Percentiles rank a stretch among this genome's conserved stretches.
These are phyloP conservation scores for Scomber scombrus DNA, from an alignment of 2,113 vertebrate genomes.

Conservation along the genomic window DNA sequence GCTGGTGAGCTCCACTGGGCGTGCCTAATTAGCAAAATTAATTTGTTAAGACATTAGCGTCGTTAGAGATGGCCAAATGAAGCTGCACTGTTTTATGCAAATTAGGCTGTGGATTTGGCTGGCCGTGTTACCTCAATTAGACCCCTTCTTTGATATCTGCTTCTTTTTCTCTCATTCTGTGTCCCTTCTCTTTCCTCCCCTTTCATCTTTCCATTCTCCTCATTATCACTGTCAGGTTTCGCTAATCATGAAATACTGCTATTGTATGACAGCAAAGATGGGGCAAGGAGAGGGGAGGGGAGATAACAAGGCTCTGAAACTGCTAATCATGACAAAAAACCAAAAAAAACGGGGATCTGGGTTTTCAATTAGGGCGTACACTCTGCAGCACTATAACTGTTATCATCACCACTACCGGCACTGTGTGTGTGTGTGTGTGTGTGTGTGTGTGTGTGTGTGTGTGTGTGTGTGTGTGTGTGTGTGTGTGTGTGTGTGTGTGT, in stretches of 20 bases:
- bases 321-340: constrained; percentile 88
- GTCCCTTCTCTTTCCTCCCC: constrained; percentile 69
- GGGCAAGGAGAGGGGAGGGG: not conserved
- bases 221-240: constrained; percentile 75
- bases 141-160: constrained; percentile 93
- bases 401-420: constrained; percentile 43
- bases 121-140: constrained; percentile 95
- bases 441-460: constrained; percentile 67
- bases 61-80: constrained; percentile 97
- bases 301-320: constrained; percentile 85
- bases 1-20: constrained; percentile 95
- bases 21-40: constrained; percentile 99
- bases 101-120: constrained; percentile 93
- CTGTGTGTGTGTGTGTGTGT: constrained; percentile 54
- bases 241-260: constrained; percentile 91
- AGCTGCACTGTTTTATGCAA: constrained; percentile 97
- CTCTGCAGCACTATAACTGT: constrained; percentile 65
- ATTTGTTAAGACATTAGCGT: constrained; percentile 99
- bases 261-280: constrained; percentile 84
- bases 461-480: constrained; percentile 67
- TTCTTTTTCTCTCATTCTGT: constrained; percentile 85
- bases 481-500: constrained; percentile 67
- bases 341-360: constrained; percentile 87
- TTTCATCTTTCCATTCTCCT: constrained; percentile 72
- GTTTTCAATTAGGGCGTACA: constrained; percentile 94